These are phyloP conservation scores for Cephus runcator DNA, from an alignment of 2,888 invertebrate genomes.

Conservation along the genomic window DNA sequence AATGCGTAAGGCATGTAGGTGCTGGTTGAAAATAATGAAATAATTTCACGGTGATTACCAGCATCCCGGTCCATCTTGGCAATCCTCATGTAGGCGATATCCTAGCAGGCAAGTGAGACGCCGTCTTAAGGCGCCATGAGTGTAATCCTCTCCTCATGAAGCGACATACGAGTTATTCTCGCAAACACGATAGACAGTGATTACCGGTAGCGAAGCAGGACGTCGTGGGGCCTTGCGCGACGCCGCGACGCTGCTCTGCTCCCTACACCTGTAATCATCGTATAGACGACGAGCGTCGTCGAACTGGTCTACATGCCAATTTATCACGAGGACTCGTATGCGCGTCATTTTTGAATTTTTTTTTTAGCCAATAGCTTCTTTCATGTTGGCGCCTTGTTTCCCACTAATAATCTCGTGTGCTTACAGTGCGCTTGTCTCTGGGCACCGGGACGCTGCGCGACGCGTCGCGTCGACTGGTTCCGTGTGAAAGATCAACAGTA, in stretches of 20 bases:
- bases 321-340: neutral
- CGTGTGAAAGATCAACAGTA: slow-evolving; percentile 31
- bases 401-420: slow-evolving; percentile 7
- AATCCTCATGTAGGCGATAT: neutral
- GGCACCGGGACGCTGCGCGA: neutral
- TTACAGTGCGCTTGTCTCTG: neutral
- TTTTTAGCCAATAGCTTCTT: neutral
- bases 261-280: slow-evolving; percentile 20
- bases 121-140: slow-evolving; percentile 13
- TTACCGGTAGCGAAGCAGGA: slow-evolving; percentile 27
- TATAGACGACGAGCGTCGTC: slow-evolving; percentile 6
- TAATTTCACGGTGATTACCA: slow-evolving; percentile 20
- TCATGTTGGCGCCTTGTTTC: neutral
- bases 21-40: slow-evolving; percentile 15
- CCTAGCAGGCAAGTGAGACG: neutral
- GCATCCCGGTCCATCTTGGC: neutral
- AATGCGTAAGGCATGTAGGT: neutral
- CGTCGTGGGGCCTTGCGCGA: neutral
- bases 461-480: slow-evolving; percentile 5
- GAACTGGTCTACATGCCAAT: slow-evolving; percentile 17
- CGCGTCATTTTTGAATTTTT: neutral
- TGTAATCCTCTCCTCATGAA: slow-evolving; percentile 14
- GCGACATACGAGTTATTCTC: slow-evolving; percentile 16
- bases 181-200: slow-evolving; percentile 24
- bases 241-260: slow-evolving; percentile 1